Evolutionary conservation across 2,797 vertebrate genomes (phyloP).

Genomic region (Aldrovandia affinis): DNA sequence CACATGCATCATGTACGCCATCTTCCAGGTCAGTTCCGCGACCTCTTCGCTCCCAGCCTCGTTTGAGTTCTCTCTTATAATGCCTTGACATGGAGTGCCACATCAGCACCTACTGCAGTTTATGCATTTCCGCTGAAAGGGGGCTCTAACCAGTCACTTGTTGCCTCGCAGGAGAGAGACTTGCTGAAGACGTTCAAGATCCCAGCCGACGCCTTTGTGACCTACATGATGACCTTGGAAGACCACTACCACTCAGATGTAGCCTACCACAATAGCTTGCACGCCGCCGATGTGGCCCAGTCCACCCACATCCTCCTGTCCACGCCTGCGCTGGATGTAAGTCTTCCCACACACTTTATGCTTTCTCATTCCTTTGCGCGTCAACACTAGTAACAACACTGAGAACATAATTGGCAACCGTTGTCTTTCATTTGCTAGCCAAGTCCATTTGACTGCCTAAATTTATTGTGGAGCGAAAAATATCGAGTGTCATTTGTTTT

Average conservation of each 20-base stretch:
- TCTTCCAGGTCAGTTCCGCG: constrained; percentile 86
- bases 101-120: background rate
- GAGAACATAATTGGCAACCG: background rate
- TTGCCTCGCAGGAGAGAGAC: constrained; percentile 83
- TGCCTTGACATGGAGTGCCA: background rate
- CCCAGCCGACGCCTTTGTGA: constrained; percentile 89
- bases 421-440: background rate
- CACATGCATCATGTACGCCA: constrained; percentile 98
- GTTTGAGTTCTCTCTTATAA: background rate
- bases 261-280: constrained; percentile 96
- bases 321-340: constrained; percentile 93
- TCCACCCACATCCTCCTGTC: constrained; percentile 97
- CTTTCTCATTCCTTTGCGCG: background rate
- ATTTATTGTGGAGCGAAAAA: background rate
- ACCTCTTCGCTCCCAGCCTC: background rate
- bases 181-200: constrained; percentile 95
- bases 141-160: background rate
- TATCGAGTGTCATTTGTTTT: background rate
- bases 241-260: constrained; percentile 97
- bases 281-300: constrained; percentile 95
- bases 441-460: background rate
- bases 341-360: constrained; percentile 46
- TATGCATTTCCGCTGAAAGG: background rate
- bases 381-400: too few species aligned
- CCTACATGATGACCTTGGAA: constrained; percentile 97